These are phyloP conservation scores for Therioaphis trifolii DNA, from an alignment of 2,888 invertebrate species.

Conservation along the genomic window DNA sequence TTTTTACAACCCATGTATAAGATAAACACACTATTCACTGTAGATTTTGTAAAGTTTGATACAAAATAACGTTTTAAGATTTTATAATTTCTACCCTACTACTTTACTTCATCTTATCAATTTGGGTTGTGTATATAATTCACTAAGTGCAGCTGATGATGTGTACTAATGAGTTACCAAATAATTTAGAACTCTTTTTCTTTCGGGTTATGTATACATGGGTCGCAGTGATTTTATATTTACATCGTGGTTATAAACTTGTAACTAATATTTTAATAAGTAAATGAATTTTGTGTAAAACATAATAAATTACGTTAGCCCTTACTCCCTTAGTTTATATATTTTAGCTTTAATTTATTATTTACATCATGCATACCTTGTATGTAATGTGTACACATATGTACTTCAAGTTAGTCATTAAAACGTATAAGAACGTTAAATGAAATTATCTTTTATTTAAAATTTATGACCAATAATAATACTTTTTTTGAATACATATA, in stretches of 20 bases:
- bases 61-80: not conserved
- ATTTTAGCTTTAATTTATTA: not conserved
- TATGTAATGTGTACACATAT: no score
- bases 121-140: not conserved
- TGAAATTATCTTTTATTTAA: no score
- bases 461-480: no score
- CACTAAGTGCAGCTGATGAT: not conserved
- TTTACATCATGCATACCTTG: not conserved
- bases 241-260: not conserved
- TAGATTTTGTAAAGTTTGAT: constrained; percentile 17
- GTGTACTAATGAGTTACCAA: not conserved
- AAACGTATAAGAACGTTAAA: not conserved
- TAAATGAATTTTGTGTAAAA: not conserved
- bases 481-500: no score
- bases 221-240: not conserved
- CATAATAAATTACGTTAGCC: not conserved
- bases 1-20: constrained; percentile 27
- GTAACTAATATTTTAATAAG: not conserved
- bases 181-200: not conserved
- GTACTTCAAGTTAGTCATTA: not conserved
- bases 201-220: not conserved
- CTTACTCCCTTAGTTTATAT: no score
- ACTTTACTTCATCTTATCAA: not conserved
- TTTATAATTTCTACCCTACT: not conserved
- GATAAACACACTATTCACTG: not conserved